A percentile compares a stretch with the other conserved stretches of the same genome.
phyloP scores from a whole-genome alignment of 2,888 invertebrate species.

The Tridacna crocea region DNA sequence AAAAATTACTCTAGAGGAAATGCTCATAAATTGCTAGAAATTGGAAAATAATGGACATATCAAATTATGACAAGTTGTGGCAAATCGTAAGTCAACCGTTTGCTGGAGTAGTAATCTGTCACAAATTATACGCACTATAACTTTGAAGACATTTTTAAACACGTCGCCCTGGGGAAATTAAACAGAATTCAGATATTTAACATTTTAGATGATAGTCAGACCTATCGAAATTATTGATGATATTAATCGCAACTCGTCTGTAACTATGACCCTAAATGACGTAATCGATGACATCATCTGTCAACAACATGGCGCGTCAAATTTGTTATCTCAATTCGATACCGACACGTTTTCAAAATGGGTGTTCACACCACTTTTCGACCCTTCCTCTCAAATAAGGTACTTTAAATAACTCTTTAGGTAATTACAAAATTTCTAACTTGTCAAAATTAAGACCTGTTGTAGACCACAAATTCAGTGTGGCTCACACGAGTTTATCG shows the following conservation, averaged over 20 bases:
- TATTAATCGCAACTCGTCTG: constrained; percentile 18
- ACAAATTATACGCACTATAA: constrained; percentile 8
- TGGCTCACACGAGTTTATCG: too few species aligned
- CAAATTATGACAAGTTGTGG: constrained; percentile 19
- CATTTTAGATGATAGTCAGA: constrained; percentile 6
- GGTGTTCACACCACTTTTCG: constrained; percentile 8
- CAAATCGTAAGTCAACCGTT: not conserved
- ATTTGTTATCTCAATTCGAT: constrained; percentile 21
- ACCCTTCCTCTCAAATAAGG: not conserved
- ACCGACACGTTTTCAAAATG: constrained; percentile 1
- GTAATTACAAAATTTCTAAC: too few species aligned
- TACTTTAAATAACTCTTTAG: too few species aligned
- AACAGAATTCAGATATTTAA: constrained; percentile 27
- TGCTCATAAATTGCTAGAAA: constrained; percentile 21
- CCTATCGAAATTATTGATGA: constrained; percentile 27
- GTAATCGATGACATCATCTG: constrained; percentile 35
- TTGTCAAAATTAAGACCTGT: too few species aligned
- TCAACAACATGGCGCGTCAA: constrained; percentile 30
- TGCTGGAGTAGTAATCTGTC: constrained; percentile 8
- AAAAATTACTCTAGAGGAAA: constrained; percentile 23
- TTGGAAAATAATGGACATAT: constrained; percentile 28
- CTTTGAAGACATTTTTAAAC: constrained; percentile 34
- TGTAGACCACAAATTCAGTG: too few species aligned
- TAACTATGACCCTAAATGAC: constrained; percentile 13
- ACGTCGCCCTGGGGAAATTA: constrained; percentile 29